A percentile compares a stretch with the other conserved stretches of the same genome.
phyloP scores from a whole-genome alignment of 2,888 invertebrate genomes.

The Dendrolimus houi region DNA sequence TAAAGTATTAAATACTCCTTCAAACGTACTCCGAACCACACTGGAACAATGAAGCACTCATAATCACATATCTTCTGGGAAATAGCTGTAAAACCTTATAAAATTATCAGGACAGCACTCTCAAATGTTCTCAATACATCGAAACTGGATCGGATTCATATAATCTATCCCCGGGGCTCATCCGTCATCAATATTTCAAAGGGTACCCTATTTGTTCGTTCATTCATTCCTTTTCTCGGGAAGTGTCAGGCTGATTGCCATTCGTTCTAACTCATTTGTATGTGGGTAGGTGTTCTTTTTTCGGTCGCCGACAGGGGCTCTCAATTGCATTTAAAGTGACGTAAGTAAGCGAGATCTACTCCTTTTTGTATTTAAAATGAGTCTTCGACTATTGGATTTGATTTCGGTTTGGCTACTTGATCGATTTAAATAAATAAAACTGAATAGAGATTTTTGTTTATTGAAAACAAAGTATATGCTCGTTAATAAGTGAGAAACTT shows the following conservation, averaged over 20 bases:
- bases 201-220: conserved; percentile 39
- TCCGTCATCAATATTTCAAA: conserved; percentile 57
- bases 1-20: too few species aligned
- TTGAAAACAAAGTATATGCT: too few species aligned
- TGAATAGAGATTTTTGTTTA: too few species aligned
- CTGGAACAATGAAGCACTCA: too few species aligned
- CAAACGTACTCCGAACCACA: too few species aligned
- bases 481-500: too few species aligned
- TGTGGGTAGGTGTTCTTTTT: conserved; percentile 12
- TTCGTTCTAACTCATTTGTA: conserved; percentile 35
- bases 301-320: not conserved
- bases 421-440: too few species aligned
- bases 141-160: conserved; percentile 37
- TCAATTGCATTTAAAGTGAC: not conserved
- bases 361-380: too few species aligned
- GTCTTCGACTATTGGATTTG: too few species aligned
- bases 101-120: conserved; percentile 39
- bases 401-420: too few species aligned
- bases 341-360: not conserved
- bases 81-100: conserved; percentile 33
- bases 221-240: conserved; percentile 29
- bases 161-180: conserved; percentile 49
- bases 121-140: conserved; percentile 35
- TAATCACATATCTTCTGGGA: not conserved
- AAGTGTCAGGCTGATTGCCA: conserved; percentile 35